These are phyloP conservation scores for Hyppa rectilinea DNA, from an alignment of 2,888 invertebrate genomes.

Conservation along the genomic window DNA sequence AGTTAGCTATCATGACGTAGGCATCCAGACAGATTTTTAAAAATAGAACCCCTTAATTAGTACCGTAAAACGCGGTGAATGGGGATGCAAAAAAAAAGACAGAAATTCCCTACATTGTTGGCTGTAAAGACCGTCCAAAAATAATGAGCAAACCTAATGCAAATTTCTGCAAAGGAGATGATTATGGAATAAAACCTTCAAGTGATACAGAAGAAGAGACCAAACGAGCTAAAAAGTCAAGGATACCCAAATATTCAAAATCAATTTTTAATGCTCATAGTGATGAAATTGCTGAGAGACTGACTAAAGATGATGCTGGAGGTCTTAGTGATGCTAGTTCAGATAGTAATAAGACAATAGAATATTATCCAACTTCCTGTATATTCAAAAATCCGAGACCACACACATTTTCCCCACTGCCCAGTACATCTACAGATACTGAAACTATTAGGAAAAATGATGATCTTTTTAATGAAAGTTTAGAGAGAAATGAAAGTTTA, in stretches of 20 bases:
- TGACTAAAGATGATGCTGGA: conserved; percentile 36
- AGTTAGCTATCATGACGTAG: too few relatives aligned
- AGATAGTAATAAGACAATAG: conserved; percentile 70
- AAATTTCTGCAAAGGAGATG: conserved; percentile 65
- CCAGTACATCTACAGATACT: conserved; percentile 77
- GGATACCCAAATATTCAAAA: conserved; percentile 62
- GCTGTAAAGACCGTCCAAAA: conserved; percentile 68
- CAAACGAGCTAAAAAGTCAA: conserved; percentile 55
- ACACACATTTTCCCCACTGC: conserved; percentile 73
- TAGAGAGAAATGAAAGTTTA: too few relatives aligned
- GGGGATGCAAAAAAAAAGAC: conserved; percentile 65
- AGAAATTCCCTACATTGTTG: conserved; percentile 71
- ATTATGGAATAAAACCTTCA: conserved; percentile 64
- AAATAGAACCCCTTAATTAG: too few relatives aligned
- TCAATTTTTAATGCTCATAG: conserved; percentile 72
- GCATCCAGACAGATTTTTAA: too few relatives aligned
- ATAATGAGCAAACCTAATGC: conserved; percentile 44
- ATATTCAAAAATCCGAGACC: conserved; percentile 22
- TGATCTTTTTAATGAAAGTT: conserved; percentile 69
- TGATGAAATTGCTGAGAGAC: conserved; percentile 66
- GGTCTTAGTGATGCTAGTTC: conserved; percentile 63
- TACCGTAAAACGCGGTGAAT: too few relatives aligned
- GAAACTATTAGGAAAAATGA: conserved; percentile 75
- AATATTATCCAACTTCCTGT: conserved; percentile 54
- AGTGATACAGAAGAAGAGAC: conserved; percentile 38